Evolutionary conservation across 2,888 invertebrate genomes (phyloP).

Genomic region (Aspidiotus destructor): DNA sequence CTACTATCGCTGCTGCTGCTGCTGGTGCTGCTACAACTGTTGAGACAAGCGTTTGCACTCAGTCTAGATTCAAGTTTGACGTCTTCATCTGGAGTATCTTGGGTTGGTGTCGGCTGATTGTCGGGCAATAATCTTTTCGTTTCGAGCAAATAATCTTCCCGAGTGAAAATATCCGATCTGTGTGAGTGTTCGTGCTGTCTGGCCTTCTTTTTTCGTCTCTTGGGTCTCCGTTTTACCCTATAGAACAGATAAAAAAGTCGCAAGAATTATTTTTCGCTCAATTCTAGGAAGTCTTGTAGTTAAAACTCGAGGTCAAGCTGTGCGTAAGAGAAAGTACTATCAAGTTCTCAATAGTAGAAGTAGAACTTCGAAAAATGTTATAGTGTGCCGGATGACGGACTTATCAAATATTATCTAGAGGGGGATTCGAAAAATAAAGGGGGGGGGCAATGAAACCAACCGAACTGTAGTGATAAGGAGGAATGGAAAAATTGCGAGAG

Average conservation of each 20-base stretch:
- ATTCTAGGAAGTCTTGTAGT: no score
- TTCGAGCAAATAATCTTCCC: not conserved
- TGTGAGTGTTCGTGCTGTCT: not conserved
- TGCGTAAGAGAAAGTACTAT: no score
- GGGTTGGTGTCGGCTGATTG: not conserved
- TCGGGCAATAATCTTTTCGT: not conserved
- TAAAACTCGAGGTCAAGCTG: no score
- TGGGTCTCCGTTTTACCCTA: not conserved
- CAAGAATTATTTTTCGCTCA: no score
- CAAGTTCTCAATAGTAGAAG: no score
- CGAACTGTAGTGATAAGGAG: no score
- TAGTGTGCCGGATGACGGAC: no score
- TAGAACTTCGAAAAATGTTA: no score
- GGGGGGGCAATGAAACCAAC: no score
- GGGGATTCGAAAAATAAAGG: no score
- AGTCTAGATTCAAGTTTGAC: not conserved
- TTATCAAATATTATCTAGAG: no score
- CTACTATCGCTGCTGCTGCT: conserved; percentile 4
- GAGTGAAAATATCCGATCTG: not conserved
- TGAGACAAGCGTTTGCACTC: not conserved
- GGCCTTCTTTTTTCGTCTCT: not conserved
- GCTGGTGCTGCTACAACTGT: not conserved
- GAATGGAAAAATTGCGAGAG: no score
- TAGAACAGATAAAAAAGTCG: not conserved
- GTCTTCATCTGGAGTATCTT: not conserved